These are phyloP conservation scores for Balaenoptera acutorostrata DNA, from an alignment of 2,113 vertebrate genomes.

Conservation along the genomic window DNA sequence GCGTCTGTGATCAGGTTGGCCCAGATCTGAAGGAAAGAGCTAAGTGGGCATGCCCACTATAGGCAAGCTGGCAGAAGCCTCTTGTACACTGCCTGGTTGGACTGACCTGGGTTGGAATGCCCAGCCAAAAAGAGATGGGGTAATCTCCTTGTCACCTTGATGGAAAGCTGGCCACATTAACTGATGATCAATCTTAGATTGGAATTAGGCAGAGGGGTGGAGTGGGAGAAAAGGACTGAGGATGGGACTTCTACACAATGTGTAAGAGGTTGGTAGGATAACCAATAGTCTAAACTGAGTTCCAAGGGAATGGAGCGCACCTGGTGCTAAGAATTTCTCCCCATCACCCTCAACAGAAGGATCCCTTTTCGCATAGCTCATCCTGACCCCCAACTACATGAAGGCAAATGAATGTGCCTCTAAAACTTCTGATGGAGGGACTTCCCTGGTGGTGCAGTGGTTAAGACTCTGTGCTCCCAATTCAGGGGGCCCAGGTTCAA, in stretches of 20 bases:
- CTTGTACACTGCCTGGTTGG: neutral
- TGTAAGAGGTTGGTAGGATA: neutral
- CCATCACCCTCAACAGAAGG: neutral
- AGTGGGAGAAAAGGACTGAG: neutral
- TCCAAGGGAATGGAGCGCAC: neutral
- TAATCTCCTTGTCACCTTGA: neutral
- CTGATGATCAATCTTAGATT: neutral
- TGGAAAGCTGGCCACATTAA: conserved; percentile 4
- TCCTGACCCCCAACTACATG: neutral
- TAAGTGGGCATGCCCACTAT: neutral
- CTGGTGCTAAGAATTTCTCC: neutral
- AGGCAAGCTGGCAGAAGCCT: neutral
- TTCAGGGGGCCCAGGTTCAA: too few species aligned
- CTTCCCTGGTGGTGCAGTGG: too few species aligned
- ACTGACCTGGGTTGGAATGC: neutral
- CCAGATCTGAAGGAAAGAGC: neutral
- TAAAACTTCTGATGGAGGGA: neutral
- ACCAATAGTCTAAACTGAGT: neutral
- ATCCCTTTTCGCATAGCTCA: neutral
- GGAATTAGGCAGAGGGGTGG: neutral
- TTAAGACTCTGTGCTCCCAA: too few species aligned
- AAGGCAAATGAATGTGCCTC: neutral
- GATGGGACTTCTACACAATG: neutral
- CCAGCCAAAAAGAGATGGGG: neutral
- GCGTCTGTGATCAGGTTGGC: neutral